Percentiles rank a stretch among this genome's conserved stretches.
Conservation (phyloP, 2,113 vertebrate genomes). For the Oryctolagus cuniculus region DNA sequence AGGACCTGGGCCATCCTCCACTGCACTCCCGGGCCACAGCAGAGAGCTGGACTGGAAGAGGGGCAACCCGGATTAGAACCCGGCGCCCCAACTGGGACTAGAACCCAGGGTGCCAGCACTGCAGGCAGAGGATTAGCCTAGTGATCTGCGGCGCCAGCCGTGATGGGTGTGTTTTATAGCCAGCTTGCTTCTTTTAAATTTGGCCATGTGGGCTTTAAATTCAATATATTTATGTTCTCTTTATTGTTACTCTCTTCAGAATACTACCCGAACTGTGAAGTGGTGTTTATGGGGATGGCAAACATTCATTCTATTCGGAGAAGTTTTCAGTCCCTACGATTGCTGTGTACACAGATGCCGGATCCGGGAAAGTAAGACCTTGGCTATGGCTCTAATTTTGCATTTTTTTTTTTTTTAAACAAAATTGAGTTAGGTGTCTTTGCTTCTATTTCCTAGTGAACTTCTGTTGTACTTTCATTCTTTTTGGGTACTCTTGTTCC, state of each 20-base stretch:
- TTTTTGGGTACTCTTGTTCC: background rate
- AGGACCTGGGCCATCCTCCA: too few species aligned
- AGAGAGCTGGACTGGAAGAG: too few species aligned
- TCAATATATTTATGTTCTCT: conserved; percentile 72
- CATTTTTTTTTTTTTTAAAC: background rate
- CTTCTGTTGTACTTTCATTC: conserved; percentile 25
- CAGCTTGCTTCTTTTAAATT: conserved; percentile 59
- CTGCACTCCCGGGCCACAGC: too few species aligned
- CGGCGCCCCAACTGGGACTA: too few species aligned
- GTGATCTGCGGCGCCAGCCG: background rate
- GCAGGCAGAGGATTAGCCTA: too few species aligned
- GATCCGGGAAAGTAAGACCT: conserved; percentile 97
- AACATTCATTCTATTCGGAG: conserved; percentile 99
- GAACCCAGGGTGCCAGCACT: too few species aligned
- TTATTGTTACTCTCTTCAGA: conserved; percentile 88
- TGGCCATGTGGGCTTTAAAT: conserved; percentile 35
- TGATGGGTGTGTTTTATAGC: conserved; percentile 19
- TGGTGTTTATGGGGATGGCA: conserved; percentile 99
- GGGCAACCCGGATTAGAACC: too few species aligned
- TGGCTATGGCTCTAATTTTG: conserved; percentile 43
- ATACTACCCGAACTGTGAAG: conserved; percentile 99
- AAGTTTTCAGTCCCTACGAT: conserved; percentile 97
- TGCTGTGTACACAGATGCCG: conserved; percentile 98
- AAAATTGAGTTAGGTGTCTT: background rate
- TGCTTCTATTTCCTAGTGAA: conserved; percentile 10